A percentile compares a stretch with the other conserved stretches of the same genome.
Evolutionary conservation across 2,797 vertebrate species (phyloP).

Genomic region (Thamnophis elegans): DNA sequence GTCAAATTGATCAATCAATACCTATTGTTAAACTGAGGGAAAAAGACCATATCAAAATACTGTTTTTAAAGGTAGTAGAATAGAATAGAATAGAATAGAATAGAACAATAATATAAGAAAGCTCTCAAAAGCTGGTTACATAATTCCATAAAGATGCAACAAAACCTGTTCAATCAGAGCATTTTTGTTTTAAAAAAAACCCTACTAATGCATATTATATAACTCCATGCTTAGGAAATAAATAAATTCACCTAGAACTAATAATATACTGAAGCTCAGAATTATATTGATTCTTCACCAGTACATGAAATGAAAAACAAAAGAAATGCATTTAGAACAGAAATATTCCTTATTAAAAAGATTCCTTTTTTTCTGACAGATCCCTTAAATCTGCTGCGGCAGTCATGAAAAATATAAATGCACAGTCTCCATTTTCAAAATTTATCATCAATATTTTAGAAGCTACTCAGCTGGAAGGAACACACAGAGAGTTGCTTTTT

Average conservation of each 20-base stretch:
- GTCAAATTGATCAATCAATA: neutral
- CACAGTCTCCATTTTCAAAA: neutral
- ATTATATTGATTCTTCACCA: neutral
- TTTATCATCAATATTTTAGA: neutral
- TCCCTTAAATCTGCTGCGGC: neutral
- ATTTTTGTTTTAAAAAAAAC: neutral
- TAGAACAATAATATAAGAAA: neutral
- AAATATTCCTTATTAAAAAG: neutral
- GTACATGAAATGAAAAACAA: neutral
- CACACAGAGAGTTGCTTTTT: neutral
- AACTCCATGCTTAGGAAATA: neutral
- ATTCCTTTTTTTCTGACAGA: neutral
- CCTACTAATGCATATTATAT: neutral
- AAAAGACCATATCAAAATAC: neutral
- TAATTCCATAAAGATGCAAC: neutral
- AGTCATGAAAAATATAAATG: neutral
- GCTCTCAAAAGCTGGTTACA: neutral
- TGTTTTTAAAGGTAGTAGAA: neutral
- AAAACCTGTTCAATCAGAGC: neutral
- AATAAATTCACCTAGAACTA: neutral
- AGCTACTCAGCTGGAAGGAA: neutral
- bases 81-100: no score
- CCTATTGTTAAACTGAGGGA: neutral
- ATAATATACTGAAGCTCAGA: neutral
- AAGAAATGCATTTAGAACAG: neutral